Evolutionary conservation across 1,140 invertebrate genomes (phyloP).

Genomic region (Drosophila saltans): DNA sequence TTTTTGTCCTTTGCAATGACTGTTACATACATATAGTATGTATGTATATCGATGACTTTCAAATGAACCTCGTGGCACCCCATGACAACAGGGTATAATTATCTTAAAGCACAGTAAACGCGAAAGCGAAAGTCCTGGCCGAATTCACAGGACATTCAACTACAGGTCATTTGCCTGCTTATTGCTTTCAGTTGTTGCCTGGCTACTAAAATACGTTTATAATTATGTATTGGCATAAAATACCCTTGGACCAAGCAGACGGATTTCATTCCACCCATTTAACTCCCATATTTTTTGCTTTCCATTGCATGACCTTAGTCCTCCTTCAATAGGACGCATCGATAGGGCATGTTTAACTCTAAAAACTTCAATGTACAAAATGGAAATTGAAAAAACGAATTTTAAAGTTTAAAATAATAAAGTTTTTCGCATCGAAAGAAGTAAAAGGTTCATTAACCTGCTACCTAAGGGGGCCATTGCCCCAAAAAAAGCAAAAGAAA

Average conservation of each 20-base stretch:
- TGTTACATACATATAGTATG: too few relatives aligned
- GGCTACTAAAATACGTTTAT: constrained; percentile 11
- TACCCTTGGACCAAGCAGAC: constrained; percentile 36
- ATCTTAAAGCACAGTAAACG: neutral
- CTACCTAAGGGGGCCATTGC: constrained; percentile 28
- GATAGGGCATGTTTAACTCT: too few relatives aligned
- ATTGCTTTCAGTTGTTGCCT: constrained; percentile 35
- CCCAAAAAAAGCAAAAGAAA: constrained; percentile 46
- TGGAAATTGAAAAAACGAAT: constrained; percentile 32
- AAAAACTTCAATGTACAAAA: too few relatives aligned
- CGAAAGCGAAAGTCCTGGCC: constrained; percentile 62
- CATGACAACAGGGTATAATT: constrained; percentile 5
- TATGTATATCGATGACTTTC: too few relatives aligned
- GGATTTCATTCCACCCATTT: too few relatives aligned
- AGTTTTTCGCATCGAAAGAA: constrained; percentile 15
- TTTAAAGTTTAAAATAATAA: constrained; percentile 10
- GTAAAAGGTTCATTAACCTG: constrained; percentile 61
- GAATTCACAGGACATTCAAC: constrained; percentile 68
- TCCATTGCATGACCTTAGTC: too few relatives aligned
- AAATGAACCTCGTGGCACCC: constrained; percentile 12
- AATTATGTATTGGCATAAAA: constrained; percentile 44
- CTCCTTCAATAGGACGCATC: too few relatives aligned
- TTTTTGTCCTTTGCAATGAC: too few relatives aligned
- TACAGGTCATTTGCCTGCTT: constrained; percentile 51
- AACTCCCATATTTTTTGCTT: too few relatives aligned